Conservation (phyloP, 2,888 invertebrate species). For the Agonopterix heracliana region DNA sequence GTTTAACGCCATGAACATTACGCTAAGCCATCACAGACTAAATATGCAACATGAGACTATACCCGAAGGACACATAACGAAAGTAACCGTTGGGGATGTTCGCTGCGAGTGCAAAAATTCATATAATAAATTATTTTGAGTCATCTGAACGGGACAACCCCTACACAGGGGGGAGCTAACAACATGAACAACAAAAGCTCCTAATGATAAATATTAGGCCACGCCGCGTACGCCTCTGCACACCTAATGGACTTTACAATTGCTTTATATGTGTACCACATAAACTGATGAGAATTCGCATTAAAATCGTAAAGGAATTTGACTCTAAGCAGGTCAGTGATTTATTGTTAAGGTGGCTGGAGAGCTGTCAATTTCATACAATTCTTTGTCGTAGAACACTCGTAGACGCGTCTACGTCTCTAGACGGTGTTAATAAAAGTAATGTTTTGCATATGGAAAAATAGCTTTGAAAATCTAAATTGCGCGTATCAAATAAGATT, state of each 20-base stretch:
- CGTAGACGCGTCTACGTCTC: too few relatives aligned
- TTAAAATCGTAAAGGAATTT: slow-evolving; percentile 4
- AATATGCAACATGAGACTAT: slow-evolving; percentile 20
- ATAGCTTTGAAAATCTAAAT: too few relatives aligned
- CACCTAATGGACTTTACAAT: slow-evolving; percentile 66
- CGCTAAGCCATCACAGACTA: slow-evolving; percentile 13
- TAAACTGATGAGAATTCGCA: slow-evolving; percentile 38
- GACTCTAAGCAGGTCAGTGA: too few relatives aligned
- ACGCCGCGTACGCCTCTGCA: slow-evolving; percentile 32
- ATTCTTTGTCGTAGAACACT: too few relatives aligned
- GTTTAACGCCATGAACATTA: slow-evolving; percentile 22
- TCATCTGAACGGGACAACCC: slow-evolving; percentile 46
- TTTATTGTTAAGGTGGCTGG: too few relatives aligned
- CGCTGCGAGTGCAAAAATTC: slow-evolving; percentile 48
- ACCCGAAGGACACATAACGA: slow-evolving; percentile 57
- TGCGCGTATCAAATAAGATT: too few relatives aligned
- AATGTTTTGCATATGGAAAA: too few relatives aligned
- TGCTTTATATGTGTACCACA: slow-evolving; percentile 46
- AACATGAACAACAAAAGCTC: slow-evolving; percentile 56
- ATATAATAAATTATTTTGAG: slow-evolving; percentile 57
- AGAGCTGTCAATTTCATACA: too few relatives aligned
- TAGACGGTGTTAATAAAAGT: too few relatives aligned
- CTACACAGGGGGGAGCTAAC: slow-evolving; percentile 34
- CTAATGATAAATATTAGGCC: slow-evolving; percentile 68
- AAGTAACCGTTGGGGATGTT: slow-evolving; percentile 46